Evolutionary conservation across 1,140 invertebrate genomes (phyloP).

Genomic region (Philotrypesis tridentata): DNA sequence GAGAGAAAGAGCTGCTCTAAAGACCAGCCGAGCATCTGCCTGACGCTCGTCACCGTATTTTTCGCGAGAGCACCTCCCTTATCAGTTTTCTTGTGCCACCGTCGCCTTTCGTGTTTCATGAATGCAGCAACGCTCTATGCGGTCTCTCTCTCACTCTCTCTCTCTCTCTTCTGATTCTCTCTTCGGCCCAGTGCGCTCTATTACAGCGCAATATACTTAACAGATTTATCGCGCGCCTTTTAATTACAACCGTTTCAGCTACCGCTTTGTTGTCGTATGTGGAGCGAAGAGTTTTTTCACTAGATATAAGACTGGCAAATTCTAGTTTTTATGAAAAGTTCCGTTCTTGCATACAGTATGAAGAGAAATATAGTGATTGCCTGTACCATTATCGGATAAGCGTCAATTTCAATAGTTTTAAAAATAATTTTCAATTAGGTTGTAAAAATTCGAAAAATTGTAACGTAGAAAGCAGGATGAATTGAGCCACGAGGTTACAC

Average conservation of each 20-base stretch:
- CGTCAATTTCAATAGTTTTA: too few relatives aligned
- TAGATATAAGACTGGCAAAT: too few relatives aligned
- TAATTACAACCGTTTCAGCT: background rate
- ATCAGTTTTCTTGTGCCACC: conserved; percentile 19
- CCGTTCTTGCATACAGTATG: too few relatives aligned
- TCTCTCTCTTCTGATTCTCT: too few relatives aligned
- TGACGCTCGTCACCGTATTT: conserved; percentile 1
- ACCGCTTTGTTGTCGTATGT: background rate
- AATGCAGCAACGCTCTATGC: background rate
- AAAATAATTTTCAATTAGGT: too few relatives aligned
- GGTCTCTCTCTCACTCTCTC: too few relatives aligned
- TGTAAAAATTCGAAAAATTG: too few relatives aligned
- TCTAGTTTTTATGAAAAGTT: too few relatives aligned
- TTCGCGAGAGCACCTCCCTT: background rate
- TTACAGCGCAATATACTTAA: background rate
- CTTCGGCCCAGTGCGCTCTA: background rate
- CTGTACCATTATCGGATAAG: too few relatives aligned
- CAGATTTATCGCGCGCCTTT: background rate
- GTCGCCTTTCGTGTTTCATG: background rate
- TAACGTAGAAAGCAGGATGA: background rate
- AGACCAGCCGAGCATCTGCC: conserved; percentile 18
- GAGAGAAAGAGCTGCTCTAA: background rate
- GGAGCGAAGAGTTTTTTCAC: too few relatives aligned
- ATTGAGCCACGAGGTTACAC: too few relatives aligned
- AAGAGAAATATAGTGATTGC: too few relatives aligned